phyloP scores from a whole-genome alignment of 2,888 invertebrate genomes.

The Rambutsinella grinnellia region DNA sequence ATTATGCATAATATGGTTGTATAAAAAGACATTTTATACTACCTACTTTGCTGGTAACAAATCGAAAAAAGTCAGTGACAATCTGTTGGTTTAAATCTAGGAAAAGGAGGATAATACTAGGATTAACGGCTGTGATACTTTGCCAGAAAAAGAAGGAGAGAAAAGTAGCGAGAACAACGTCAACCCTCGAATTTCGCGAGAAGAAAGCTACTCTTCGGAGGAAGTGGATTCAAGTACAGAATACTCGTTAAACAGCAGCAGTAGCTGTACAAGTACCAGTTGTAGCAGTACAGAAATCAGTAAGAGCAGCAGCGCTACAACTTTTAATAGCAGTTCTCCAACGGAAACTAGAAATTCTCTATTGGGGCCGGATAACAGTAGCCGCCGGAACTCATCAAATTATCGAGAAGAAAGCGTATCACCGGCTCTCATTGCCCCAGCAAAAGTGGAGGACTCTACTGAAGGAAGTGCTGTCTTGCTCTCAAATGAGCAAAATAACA shows the following conservation, averaged over 20 bases:
- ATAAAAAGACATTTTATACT: too few species aligned
- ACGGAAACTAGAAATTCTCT: conserved; percentile 17
- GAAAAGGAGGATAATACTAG: conserved; percentile 12
- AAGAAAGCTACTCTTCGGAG: conserved; percentile 35
- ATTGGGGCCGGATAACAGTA: conserved; percentile 29
- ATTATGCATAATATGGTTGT: too few species aligned
- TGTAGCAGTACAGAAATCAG: not conserved
- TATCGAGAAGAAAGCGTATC: conserved; percentile 6
- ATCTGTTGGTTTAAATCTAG: too few species aligned
- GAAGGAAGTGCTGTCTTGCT: not conserved
- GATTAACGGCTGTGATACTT: conserved; percentile 14
- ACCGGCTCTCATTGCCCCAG: conserved; percentile 27
- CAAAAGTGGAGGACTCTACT: conserved; percentile 3
- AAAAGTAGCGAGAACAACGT: conserved; percentile 11
- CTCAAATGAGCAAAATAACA: conserved; percentile 29
- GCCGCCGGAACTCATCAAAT: conserved; percentile 30
- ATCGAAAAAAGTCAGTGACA: too few species aligned
- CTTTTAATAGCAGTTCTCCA: conserved; percentile 6
- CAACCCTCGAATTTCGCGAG: conserved; percentile 10
- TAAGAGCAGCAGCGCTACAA: not conserved
- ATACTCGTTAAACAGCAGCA: not conserved
- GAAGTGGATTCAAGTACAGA: conserved; percentile 31
- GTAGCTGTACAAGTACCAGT: conserved; percentile 2
- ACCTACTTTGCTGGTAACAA: too few species aligned
- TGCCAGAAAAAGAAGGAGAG: not conserved